A percentile compares a stretch with the other conserved stretches of the same genome.
Evolutionary conservation across 2,113 vertebrate genomes (phyloP).

Genomic region (Malurus melanocephalus): DNA sequence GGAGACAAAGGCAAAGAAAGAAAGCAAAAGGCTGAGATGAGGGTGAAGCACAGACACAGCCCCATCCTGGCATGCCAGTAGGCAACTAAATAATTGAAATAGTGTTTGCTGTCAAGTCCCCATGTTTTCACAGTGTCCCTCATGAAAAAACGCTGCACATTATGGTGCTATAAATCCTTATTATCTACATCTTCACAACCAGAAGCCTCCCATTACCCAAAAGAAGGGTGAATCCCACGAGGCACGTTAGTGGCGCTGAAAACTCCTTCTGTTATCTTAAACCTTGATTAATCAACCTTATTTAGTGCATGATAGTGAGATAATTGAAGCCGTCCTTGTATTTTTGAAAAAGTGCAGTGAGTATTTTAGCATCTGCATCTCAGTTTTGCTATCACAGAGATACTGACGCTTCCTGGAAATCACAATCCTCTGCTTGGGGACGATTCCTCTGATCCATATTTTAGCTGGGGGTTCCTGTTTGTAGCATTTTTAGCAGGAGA

Average conservation of each 20-base stretch:
- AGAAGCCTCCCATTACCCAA: constrained; percentile 40
- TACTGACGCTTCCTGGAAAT: constrained; percentile 20
- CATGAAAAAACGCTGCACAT: constrained; percentile 1
- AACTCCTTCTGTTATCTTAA: constrained; percentile 44
- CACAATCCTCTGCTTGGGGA: not conserved
- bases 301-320: not conserved
- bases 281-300: constrained; percentile 46
- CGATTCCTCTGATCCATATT: constrained; percentile 18
- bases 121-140: constrained; percentile 7
- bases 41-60: not conserved
- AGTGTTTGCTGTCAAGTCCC: constrained; percentile 5
- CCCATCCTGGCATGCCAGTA: not conserved
- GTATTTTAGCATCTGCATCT: constrained; percentile 2
- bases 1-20: not conserved
- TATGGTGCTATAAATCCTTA: constrained; percentile 41
- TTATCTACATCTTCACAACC: constrained; percentile 3
- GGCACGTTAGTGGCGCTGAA: constrained; percentile 12
- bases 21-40: not conserved
- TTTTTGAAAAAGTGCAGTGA: not conserved
- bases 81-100: not conserved
- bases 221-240: constrained; percentile 12
- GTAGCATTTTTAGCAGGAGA: constrained; percentile 9
- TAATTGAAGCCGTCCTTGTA: constrained; percentile 21
- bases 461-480: constrained; percentile 23
- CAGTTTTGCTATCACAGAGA: not conserved